Evolutionary conservation across 2,888 invertebrate species (phyloP).

Genomic region (Xestia ashworthii): DNA sequence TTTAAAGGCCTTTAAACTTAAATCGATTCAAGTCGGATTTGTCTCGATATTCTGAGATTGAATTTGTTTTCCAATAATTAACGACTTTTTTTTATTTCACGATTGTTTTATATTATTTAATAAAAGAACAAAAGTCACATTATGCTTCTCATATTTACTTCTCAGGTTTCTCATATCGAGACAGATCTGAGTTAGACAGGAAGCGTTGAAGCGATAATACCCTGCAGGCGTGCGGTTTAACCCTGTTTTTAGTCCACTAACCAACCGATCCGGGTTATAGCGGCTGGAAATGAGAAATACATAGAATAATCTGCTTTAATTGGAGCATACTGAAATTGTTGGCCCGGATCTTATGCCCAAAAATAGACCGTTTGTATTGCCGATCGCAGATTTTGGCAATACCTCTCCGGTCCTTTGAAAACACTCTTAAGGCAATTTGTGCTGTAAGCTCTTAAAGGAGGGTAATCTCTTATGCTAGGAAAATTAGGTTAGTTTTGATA

Average conservation of each 20-base stretch:
- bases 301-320: constrained; percentile 45
- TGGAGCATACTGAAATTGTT: constrained; percentile 39
- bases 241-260: constrained; percentile 38
- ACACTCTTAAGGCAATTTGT: constrained; percentile 16
- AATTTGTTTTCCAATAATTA: constrained; percentile 1
- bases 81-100: not conserved
- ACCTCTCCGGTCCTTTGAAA: constrained; percentile 22
- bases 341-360: constrained; percentile 27
- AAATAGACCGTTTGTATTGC: constrained; percentile 40
- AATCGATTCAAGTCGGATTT: constrained; percentile 3
- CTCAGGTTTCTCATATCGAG: constrained; percentile 5
- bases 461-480: not conserved
- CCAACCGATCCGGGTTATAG: constrained; percentile 24
- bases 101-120: not conserved
- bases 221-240: constrained; percentile 26
- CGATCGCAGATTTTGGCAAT: constrained; percentile 32
- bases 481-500: constrained; percentile 6
- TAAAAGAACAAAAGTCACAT: not conserved
- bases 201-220: constrained; percentile 38
- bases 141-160: no score
- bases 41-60: constrained; percentile 3
- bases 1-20: constrained; percentile 22
- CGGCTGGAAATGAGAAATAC: constrained; percentile 39
- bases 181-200: constrained; percentile 16
- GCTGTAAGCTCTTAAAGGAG: constrained; percentile 1